Evolutionary conservation across 23 tunicate species (phyloP).

Genomic region (Ascidia mentula): DNA sequence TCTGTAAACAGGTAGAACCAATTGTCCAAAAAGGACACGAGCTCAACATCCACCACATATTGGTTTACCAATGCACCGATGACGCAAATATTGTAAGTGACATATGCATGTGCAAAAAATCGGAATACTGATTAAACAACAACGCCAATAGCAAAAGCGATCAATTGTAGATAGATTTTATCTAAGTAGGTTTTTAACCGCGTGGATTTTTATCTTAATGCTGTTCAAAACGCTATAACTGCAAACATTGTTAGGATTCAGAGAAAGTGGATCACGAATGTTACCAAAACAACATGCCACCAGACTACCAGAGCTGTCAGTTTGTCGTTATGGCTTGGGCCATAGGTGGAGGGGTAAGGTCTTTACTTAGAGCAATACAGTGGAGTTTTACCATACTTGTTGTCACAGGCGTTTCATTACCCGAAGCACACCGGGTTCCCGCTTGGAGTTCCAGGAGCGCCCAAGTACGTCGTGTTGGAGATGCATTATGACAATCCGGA

Average conservation of each 20-base stretch:
- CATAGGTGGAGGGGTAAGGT: conserved; percentile 42
- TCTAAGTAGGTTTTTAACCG: too few species aligned
- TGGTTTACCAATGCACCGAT: conserved; percentile 39
- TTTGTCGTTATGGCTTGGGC: conserved; percentile 18
- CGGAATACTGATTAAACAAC: too few species aligned
- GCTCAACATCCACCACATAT: conserved; percentile 42
- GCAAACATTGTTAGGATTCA: too few species aligned
- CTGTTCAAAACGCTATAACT: too few species aligned
- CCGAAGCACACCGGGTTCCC: conserved; percentile 31
- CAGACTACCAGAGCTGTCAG: neutral
- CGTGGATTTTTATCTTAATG: too few species aligned
- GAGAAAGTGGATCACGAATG: neutral
- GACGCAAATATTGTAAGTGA: conserved; percentile 4
- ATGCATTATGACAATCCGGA: conserved; percentile 44
- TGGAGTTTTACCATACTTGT: too few species aligned
- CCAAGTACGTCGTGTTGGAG: conserved; percentile 21
- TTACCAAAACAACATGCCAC: conserved; percentile 14
- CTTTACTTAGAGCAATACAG: too few species aligned
- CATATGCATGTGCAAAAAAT: too few species aligned
- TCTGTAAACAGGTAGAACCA: conserved; percentile 52
- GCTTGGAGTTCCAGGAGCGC: conserved; percentile 18
- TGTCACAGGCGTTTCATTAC: neutral
- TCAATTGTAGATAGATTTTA: too few species aligned
- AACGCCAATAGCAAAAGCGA: too few species aligned
- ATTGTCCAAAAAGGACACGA: conserved; percentile 45